Evolutionary conservation across 2,797 vertebrate genomes (phyloP), one percentile per base, ranked within the genome.

Genomic region (Benthosema pterotum): DNA sequence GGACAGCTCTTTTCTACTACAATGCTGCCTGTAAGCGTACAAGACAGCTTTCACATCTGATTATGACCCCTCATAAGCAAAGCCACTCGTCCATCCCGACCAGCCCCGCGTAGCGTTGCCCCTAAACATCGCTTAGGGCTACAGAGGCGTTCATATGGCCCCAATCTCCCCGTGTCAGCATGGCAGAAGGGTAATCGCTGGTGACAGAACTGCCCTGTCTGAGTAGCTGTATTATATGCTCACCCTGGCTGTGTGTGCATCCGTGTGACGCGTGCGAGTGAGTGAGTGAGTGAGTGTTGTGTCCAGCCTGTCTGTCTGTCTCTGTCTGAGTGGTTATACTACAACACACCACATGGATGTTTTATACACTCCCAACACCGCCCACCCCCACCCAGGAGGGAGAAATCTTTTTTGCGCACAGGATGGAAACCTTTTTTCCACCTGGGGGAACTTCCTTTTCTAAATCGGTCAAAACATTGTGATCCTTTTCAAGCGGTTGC

Each of bases 1-100:
- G 48, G 55, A 69, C 52, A 22, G 52, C 19, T 68, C 81, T 73
- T 82, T 79, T 74, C 52, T n/a, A 28, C 78, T 65, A 86, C 80
- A 76, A 77, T 88, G 79, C 85, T 84, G 86, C 83, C 84, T 72
- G 80, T 86, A 82, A 89, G 88, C 85, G 61, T 84, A 89, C 82
- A 85, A 88, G 87, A 86, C 89, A 88, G 88, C 88, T 86, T 88
- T 90, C 89, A 90, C 88, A 88, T 88, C 78, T 89, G 86, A 90
- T 90, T 87, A 87, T 85, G 81, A 89, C 83, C 84, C 72, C 69
- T 87, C 81, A 79, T 83, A n/a, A n/a, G n/a, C n/a, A n/a, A n/a
- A n/a, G n/a, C 65, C 57, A 72, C 64, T 69, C 77, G 75, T 60
- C 52, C 72, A 60, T 82, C 79, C 79, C 71, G 75, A 74, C 75